Percentiles rank a stretch among this genome's conserved stretches.
Conservation (phyloP, 1,140 invertebrate species). For the Sitophilus oryzae region DNA sequence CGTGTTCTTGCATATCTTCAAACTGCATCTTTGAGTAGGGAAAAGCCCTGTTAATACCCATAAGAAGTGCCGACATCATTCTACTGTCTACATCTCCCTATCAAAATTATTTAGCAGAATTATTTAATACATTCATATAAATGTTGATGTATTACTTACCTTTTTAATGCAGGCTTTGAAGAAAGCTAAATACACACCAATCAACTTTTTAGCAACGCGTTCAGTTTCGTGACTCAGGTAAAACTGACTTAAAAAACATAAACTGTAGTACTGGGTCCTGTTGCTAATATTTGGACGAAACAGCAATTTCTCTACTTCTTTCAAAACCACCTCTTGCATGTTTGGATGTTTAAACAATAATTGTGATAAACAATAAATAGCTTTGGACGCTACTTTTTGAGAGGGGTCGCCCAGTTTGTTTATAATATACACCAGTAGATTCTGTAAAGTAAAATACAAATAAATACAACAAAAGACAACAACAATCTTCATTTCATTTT, state of each 20-base stretch:
- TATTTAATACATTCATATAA: conserved; percentile 13
- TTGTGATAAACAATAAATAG: conserved; percentile 78
- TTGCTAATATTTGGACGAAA: conserved; percentile 78
- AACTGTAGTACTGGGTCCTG: conserved; percentile 87
- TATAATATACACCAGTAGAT: conserved; percentile 73
- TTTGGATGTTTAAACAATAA: conserved; percentile 81
- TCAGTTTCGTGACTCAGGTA: conserved; percentile 64
- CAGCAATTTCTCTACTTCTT: conserved; percentile 83
- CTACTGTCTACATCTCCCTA: conserved; percentile 85
- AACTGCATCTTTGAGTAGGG: conserved; percentile 63
- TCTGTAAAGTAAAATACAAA: conserved; percentile 47
- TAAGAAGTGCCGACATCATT: conserved; percentile 85
- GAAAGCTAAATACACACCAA: conserved; percentile 91
- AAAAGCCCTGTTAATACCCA: conserved; percentile 83
- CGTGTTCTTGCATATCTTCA: conserved; percentile 57
- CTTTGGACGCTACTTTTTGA: conserved; percentile 80
- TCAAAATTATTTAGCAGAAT: conserved; percentile 29
- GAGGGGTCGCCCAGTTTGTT: conserved; percentile 95
- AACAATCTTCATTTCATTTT: too few species aligned
- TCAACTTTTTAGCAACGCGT: conserved; percentile 72
- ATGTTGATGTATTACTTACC: conserved; percentile 43
- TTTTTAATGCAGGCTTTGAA: conserved; percentile 90
- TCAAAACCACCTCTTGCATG: conserved; percentile 83
- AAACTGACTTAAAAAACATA: conserved; percentile 86
- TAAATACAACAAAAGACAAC: conserved; percentile 17